Base-by-base conservation (phyloP, 2,113 vertebrate genomes). In the Coregonus clupeaformis region DNA sequence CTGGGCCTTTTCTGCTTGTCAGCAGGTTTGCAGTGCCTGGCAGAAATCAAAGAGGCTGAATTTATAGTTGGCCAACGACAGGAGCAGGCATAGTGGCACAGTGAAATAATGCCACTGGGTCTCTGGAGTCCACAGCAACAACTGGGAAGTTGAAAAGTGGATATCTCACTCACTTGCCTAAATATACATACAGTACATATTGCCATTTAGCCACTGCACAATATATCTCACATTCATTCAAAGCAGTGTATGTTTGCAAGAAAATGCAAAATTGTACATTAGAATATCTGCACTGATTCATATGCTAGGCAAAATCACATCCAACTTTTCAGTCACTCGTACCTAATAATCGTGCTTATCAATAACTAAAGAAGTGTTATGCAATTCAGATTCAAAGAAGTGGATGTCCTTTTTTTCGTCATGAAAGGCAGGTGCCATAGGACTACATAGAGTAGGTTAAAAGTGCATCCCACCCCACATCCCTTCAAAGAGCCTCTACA, bases 21-120 rank as follows among this genome's bases (percentile, higher is more conserved):
- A 67, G 30, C 64, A 67, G 18, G 27, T 67, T 67, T 67, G 16
- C 29, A 66, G 64, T 32, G 64, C 64, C 30, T 66, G 64, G 30
- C 16, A 66, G 64, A 66, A 32, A 32, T 66, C 64, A 36, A 67
- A 67, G 30, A 32, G 30, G 18, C 16, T 67, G 64, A 32, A 67
- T 67, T 67, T 67, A 67, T 32, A 67, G 64, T 30, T 67, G 6
- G 64, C 64, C 27, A 67, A 60, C 6, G 18, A 67, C 64, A 67
- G 63, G 63, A 30, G 30, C 18, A 29, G 29, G 64, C 64, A 29
- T 4, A 29, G 64, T 27, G 62, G 22, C 62, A 64, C 22, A 27
- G 62, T 30, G 25, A 60, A 22, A 60, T 60, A 60, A 60, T 60
- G 57, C 57, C n/a, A 22, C 57, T 60, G 57, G 5, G 57, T 11